Conservation (phyloP, 2,113 vertebrate genomes). For the Phrynocephalus versicolor region DNA sequence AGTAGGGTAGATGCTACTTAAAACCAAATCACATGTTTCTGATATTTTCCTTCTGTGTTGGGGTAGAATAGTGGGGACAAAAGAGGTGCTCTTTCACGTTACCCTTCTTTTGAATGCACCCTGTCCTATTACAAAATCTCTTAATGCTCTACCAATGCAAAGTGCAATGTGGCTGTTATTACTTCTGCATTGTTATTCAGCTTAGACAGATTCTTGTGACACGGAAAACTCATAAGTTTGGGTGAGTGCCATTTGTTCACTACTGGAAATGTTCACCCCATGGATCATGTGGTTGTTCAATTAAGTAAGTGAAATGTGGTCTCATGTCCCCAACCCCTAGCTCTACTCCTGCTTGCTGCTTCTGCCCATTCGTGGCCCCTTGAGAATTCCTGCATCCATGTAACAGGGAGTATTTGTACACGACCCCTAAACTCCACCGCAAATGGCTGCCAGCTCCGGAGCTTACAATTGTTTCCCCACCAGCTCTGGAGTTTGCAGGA, state of each 20-base stretch:
- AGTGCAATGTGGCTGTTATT: not conserved
- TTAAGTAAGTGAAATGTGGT: not conserved
- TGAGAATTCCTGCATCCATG: not conserved
- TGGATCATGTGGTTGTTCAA: not conserved
- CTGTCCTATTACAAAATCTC: not conserved
- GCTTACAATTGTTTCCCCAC: too few species aligned
- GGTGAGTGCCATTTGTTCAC: not conserved
- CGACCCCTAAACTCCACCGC: too few species aligned
- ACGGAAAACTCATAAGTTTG: not conserved
- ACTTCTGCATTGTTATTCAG: not conserved
- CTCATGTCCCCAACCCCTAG: not conserved
- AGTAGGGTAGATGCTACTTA: constrained; percentile 58
- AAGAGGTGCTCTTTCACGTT: not conserved
- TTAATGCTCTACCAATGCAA: too few species aligned
- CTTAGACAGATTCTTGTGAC: not conserved
- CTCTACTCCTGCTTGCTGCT: not conserved
- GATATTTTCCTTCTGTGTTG: constrained; percentile 61
- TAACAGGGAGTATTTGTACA: too few species aligned
- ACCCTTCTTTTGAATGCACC: not conserved
- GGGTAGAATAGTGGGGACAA: not conserved
- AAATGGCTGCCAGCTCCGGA: too few species aligned
- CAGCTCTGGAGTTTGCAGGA: too few species aligned
- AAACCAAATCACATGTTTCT: constrained; percentile 63
- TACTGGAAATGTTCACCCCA: not conserved
- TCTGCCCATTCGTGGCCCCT: not conserved